Conservation (phyloP, 2,113 vertebrate species). For the Hucho hucho region DNA sequence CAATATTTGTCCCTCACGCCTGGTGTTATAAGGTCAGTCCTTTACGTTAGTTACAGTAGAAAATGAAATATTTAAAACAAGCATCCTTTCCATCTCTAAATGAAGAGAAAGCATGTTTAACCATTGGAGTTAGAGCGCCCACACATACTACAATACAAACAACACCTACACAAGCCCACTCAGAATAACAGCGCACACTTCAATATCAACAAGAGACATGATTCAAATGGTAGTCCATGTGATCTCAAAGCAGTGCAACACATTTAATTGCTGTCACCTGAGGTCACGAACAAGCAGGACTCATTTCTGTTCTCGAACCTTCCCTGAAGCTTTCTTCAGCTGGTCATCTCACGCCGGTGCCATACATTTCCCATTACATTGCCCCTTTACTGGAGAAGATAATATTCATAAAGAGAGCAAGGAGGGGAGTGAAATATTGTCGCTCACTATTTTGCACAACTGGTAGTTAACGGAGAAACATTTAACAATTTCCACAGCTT, state of each 20-base stretch:
- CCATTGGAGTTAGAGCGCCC: no score
- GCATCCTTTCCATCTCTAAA: conserved; percentile 31
- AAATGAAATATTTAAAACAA: neutral
- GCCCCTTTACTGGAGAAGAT: neutral
- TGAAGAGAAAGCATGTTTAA: conserved; percentile 19
- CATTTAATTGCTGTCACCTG: conserved; percentile 70
- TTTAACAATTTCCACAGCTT: conserved; percentile 1
- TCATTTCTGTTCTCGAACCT: conserved; percentile 41
- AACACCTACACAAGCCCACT: conserved; percentile 70
- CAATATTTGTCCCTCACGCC: neutral
- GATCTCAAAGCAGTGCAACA: conserved; percentile 64
- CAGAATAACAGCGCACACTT: conserved; percentile 60
- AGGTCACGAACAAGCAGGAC: conserved; percentile 54
- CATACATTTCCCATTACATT: no score
- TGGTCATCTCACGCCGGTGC: neutral
- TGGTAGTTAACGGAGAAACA: neutral
- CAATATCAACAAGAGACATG: conserved; percentile 60
- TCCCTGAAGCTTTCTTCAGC: neutral
- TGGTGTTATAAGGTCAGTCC: neutral
- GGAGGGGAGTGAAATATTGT: neutral
- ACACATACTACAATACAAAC: no score
- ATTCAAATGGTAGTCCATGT: conserved; percentile 55
- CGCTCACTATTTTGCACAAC: neutral
- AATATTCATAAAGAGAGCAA: neutral
- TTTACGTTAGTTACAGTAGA: no score